phyloP scores from a whole-genome alignment of 2,888 invertebrate genomes.

The Tetropium fuscum region DNA sequence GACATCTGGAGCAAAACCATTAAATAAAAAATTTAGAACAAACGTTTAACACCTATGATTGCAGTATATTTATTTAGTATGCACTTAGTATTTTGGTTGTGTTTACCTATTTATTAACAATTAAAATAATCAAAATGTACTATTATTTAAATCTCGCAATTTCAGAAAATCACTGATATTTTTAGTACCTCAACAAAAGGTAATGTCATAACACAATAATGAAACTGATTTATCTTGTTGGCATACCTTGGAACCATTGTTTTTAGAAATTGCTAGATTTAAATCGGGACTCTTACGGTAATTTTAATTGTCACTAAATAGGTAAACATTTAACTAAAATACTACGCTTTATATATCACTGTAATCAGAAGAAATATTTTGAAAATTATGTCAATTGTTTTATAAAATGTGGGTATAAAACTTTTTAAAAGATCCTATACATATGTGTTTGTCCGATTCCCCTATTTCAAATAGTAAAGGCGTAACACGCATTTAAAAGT shows the following conservation, averaged over 20 bases:
- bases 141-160: no score
- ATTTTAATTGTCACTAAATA: not conserved
- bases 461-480: not conserved
- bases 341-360: not conserved
- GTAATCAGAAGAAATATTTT: not conserved
- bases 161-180: no score
- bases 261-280: not conserved
- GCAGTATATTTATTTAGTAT: no score
- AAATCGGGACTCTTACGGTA: not conserved
- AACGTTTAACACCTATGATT: no score
- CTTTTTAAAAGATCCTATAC: not conserved
- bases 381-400: not conserved
- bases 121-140: no score
- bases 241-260: not conserved
- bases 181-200: no score
- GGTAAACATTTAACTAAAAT: not conserved
- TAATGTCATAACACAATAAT: not conserved
- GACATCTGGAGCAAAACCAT: no score
- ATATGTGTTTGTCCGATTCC: not conserved
- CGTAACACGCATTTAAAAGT: not conserved
- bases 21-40: no score
- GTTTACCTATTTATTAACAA: no score
- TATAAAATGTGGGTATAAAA: not conserved
- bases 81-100: no score
- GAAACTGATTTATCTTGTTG: not conserved